Evolutionary conservation across 1,140 invertebrate species (phyloP), one percentile per base, ranked within the genome.

Genomic region (Heliconius eleuchia): DNA sequence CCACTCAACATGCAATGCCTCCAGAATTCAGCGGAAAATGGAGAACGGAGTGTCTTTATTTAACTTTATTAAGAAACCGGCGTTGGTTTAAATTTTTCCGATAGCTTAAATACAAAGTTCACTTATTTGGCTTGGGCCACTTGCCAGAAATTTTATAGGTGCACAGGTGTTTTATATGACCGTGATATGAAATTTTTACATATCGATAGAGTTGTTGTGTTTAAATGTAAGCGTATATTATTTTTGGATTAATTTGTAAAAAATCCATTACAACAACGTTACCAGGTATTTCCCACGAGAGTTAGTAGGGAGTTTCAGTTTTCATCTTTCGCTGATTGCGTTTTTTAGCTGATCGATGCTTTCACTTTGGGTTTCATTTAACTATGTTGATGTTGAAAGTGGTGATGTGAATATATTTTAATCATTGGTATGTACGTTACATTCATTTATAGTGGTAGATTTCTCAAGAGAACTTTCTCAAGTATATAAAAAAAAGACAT

Each of bases 111-210:
- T 66, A 30, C 60, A 66, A 66, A 66, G 2, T 66, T 30, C 30
- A 66, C 60, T 66, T 66, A 66, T 66, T 66, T 27, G 3, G 27
- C 27, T 66, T 66, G 60, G 60, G 60, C 60, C 16, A 66, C 60
- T 66, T 66, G 60, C 60, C 60, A 66, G 60, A 66, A 27, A 42
- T 23, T 23, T 39, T 18, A 39, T 42, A 13, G 18, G 37, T 8
- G 34, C n/a, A 66, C 74, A 75, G 74, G 74, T 75, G 74, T 60
- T 75, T 66, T 57, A 74, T 74, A 74, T 19, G 30, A 27, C 1
- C 1, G 23, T 37, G 50, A 74, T 57, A 57, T 52, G 37, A 73
- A 73, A 73, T 52, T 74, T 66, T 75, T 75, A 66, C 55, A 50
- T 5, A 27, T 66, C 60, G 60, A 66, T 66, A 66, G 23, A 66